Conservation (phyloP, 2,113 vertebrate genomes). For the Andinoacara biseriatus region DNA sequence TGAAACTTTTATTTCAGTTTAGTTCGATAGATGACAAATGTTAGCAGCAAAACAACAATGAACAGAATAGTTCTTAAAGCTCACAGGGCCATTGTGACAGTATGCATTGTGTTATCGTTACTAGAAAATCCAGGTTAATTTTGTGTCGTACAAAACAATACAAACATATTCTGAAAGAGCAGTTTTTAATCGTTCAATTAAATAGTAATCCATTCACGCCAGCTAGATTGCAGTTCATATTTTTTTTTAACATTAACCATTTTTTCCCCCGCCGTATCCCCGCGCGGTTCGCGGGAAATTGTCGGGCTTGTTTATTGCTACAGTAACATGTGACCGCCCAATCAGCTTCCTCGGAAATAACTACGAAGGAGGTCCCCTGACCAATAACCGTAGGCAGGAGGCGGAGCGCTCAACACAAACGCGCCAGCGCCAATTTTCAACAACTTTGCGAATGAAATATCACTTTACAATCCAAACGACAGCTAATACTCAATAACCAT, state of each 20-base stretch:
- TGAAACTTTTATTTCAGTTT: not conserved
- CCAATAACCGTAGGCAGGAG: slow-evolving; percentile 65
- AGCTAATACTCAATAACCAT: not conserved
- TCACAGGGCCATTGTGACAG: not conserved
- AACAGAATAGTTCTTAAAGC: not conserved
- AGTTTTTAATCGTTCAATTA: too few relatives aligned
- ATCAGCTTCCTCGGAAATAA: slow-evolving; percentile 20
- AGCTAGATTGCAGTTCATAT: not conserved
- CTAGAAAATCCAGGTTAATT: not conserved
- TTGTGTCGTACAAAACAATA: not conserved
- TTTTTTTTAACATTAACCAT: not conserved
- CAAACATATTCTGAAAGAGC: not conserved
- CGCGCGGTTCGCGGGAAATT: slow-evolving; percentile 49
- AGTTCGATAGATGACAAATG: not conserved
- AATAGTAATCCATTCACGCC: too few relatives aligned
- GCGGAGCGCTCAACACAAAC: slow-evolving; percentile 60
- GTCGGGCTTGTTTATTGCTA: not conserved
- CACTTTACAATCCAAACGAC: not conserved
- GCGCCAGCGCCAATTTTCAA: slow-evolving; percentile 80
- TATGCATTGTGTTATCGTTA: not conserved
- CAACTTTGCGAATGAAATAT: slow-evolving; percentile 6
- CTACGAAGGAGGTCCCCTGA: not conserved
- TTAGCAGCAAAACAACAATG: not conserved
- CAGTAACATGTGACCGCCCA: slow-evolving; percentile 26
- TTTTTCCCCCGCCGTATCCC: not conserved